Conservation (phyloP, 1,140 invertebrate genomes). For the Tetranychus urticae region DNA sequence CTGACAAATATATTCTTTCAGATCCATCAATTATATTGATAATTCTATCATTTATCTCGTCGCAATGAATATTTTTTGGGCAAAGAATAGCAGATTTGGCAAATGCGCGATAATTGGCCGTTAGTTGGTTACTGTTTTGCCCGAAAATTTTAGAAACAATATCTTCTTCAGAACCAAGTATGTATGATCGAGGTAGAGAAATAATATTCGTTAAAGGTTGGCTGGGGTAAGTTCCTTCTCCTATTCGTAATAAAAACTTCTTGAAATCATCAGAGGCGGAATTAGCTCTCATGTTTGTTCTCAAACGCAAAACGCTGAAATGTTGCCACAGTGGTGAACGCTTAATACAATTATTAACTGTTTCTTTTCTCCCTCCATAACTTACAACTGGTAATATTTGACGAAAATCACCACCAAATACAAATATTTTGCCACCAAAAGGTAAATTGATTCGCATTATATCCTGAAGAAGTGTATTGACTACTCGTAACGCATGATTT, state of each 20-base stretch:
- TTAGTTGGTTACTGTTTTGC: neutral
- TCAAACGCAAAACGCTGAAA: conserved; percentile 7
- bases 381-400: conserved; percentile 25
- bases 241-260: conserved; percentile 2
- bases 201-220: too few relatives aligned
- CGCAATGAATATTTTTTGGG: neutral
- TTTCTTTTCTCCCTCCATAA: conserved; percentile 17
- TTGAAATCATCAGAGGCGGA: conserved; percentile 1
- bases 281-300: conserved; percentile 9
- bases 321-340: conserved; percentile 11
- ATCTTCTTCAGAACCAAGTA: neutral
- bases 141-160: neutral
- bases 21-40: neutral
- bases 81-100: neutral
- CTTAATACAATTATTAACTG: conserved; percentile 20
- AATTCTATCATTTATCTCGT: neutral
- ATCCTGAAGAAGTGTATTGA: conserved; percentile 17
- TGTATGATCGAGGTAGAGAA: neutral
- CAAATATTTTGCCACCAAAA: conserved; percentile 15
- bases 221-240: neutral
- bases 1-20: neutral
- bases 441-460: conserved; percentile 13
- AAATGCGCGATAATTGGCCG: neutral
- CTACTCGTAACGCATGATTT: neutral
- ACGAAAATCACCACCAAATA: conserved; percentile 21